Evolutionary conservation across 2,797 vertebrate genomes (phyloP).

Genomic region (Sebastiscus tertius): DNA sequence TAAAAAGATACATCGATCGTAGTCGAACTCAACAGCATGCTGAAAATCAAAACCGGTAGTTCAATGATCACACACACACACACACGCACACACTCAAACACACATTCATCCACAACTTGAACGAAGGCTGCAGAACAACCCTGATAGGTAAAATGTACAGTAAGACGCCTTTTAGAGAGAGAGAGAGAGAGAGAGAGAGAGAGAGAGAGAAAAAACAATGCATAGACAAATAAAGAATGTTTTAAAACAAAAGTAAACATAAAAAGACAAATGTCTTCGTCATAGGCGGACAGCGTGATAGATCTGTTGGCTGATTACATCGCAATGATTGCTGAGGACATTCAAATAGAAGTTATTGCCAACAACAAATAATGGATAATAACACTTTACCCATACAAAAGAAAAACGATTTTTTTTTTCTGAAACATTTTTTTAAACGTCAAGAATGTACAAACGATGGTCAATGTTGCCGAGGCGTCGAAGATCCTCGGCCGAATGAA

Average conservation of each 20-base stretch:
- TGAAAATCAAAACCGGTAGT: constrained; percentile 61
- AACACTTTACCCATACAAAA: constrained; percentile 54
- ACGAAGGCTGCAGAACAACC: constrained; percentile 67
- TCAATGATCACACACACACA: constrained; percentile 31
- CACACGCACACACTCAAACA: constrained; percentile 13
- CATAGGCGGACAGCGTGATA: constrained; percentile 49
- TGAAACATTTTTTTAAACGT: constrained; percentile 60
- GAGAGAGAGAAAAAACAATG: constrained; percentile 63
- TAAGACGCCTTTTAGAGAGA: constrained; percentile 72
- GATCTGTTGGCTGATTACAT: constrained; percentile 66
- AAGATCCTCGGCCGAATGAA: constrained; percentile 58
- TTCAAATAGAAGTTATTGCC: constrained; percentile 78
- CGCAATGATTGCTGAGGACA: constrained; percentile 70
- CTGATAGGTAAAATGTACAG: constrained; percentile 68
- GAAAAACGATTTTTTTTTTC: constrained; percentile 12
- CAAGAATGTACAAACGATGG: constrained; percentile 75
- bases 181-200: constrained; percentile 14
- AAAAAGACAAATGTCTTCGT: constrained; percentile 67
- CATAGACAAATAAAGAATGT: constrained; percentile 81
- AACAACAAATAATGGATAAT: constrained; percentile 64
- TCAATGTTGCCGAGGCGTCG: constrained; percentile 61
- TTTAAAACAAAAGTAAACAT: constrained; percentile 77
- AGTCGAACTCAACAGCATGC: constrained; percentile 74
- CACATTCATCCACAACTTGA: constrained; percentile 44
- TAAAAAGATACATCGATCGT: constrained; percentile 77